Evolutionary conservation across 2,888 invertebrate genomes (phyloP), one percentile per base, ranked within the genome.

Genomic region (Blomia tropicalis): DNA sequence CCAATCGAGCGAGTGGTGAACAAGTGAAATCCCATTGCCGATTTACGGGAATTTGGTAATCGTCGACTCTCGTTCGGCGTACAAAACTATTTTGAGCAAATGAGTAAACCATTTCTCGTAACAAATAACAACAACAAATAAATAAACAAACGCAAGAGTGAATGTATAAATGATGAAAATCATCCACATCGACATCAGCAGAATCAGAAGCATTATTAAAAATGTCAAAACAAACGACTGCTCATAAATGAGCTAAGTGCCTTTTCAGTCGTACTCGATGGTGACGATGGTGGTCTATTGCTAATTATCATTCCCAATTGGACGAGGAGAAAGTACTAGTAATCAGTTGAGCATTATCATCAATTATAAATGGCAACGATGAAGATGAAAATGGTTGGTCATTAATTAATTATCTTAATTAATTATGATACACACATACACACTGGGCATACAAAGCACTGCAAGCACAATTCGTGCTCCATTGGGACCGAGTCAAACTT

Each of bases 331-430:
- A 17, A 36, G 36, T 17, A 36, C 7, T 17, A 7, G 17, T 36
- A 36, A 36, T 36, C 36, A 36, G 23, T 47, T n/a, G 51, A 11
- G 7, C 51, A 47, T 47, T 47, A 47, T 22, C 51, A 47, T 47
- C n/a, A 47, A 47, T 47, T 47, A 47, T 47, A 47, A 47, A 47
- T 47, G 7, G n/a, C 51, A 22, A n/a, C 51, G 22, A 7, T 14
- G 23, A 27, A 22, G 23, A n/a, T n/a, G n/a, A n/a, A 27, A 47
- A 47, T 47, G 7, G n/a, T 47, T n/a, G 51, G 7, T 47, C 51
- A 47, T 47, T 47, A 47, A 47, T 47, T 47, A 47, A 47, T 47
- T 47, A 47, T 47, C 51, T 27, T 27, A 47, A 47, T 47, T 47
- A 47, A 47, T 47, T 47, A 47, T 47, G 41, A 41, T 41, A n/a